A percentile compares a stretch with the other conserved stretches of the same genome.
Evolutionary conservation across 1,140 invertebrate species (phyloP).

Genomic region (Drosophila simulans): DNA sequence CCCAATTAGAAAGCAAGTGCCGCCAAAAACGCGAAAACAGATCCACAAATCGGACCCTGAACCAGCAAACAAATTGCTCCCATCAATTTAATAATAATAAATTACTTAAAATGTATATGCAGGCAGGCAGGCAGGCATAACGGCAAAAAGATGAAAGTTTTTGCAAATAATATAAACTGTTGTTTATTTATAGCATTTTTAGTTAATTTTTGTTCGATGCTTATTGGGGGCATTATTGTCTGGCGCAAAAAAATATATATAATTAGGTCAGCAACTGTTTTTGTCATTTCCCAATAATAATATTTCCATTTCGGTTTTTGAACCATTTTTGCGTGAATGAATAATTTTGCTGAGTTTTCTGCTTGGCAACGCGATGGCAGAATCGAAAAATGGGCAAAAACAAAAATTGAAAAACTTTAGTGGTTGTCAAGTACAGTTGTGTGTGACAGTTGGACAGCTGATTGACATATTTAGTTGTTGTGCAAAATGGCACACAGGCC

Average conservation of each 20-base stretch:
- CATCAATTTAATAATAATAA: constrained; percentile 32
- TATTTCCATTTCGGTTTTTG: constrained; percentile 41
- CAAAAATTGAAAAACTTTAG: constrained; percentile 48
- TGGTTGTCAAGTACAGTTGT: constrained; percentile 58
- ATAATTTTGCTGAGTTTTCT: constrained; percentile 18
- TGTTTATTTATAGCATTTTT: constrained; percentile 35
- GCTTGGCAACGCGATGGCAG: constrained; percentile 42
- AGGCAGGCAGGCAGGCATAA: background rate
- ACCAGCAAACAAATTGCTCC: constrained; percentile 23
- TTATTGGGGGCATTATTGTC: constrained; percentile 19
- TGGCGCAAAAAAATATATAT: constrained; percentile 46
- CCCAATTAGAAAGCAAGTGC: constrained; percentile 55
- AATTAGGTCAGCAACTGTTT: constrained; percentile 80
- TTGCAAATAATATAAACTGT: constrained; percentile 14
- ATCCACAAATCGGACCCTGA: constrained; percentile 25
- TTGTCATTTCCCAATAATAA: constrained; percentile 75
- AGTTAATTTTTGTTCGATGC: constrained; percentile 21
- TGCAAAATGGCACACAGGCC: constrained; percentile 68
- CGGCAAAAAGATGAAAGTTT: constrained; percentile 29
- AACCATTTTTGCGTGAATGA: constrained; percentile 33
- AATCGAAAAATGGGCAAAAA: constrained; percentile 48
- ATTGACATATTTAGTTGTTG: constrained; percentile 79
- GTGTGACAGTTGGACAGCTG: constrained; percentile 65
- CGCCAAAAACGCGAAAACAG: constrained; percentile 10
- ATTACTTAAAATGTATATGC: constrained; percentile 26